Conservation (phyloP, 2,888 invertebrate species). For the Tineola bisselliella region DNA sequence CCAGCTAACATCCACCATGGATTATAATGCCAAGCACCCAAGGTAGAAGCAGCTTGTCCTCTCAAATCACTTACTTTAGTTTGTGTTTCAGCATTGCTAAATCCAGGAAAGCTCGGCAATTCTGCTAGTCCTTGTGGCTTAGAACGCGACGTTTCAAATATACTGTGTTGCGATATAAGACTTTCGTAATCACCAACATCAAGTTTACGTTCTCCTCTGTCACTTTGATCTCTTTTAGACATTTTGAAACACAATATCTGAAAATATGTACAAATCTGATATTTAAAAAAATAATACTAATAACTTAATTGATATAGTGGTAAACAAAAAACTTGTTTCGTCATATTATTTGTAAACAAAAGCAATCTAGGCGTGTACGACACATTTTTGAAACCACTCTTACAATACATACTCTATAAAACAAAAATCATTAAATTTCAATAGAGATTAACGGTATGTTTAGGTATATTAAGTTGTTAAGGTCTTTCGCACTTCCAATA, state of each 20-base stretch:
- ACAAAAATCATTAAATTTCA: neutral
- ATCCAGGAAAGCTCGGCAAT: slow-evolving; percentile 60
- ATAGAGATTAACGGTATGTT: neutral
- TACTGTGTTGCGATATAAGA: slow-evolving; percentile 58
- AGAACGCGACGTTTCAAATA: slow-evolving; percentile 53
- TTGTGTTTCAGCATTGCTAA: slow-evolving; percentile 63
- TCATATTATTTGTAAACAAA: slow-evolving; percentile 9
- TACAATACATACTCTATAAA: neutral
- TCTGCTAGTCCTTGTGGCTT: slow-evolving; percentile 44
- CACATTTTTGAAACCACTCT: neutral
- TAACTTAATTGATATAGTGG: neutral
- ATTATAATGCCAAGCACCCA: slow-evolving; percentile 63
- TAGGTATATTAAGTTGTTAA: no score
- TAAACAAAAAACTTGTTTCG: slow-evolving; percentile 7
- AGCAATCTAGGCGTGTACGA: neutral
- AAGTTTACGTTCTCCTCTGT: slow-evolving; percentile 57
- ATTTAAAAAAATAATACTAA: slow-evolving; percentile 1
- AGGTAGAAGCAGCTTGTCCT: slow-evolving; percentile 41
- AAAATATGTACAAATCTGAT: slow-evolving; percentile 5
- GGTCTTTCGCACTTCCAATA: neutral
- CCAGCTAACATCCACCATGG: slow-evolving; percentile 67
- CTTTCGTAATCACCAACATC: slow-evolving; percentile 61
- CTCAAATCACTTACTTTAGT: slow-evolving; percentile 58
- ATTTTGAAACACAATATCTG: slow-evolving; percentile 28
- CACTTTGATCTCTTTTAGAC: slow-evolving; percentile 61